Evolutionary conservation across 2,888 invertebrate genomes (phyloP).

Genomic region (Tenthredo notha): DNA sequence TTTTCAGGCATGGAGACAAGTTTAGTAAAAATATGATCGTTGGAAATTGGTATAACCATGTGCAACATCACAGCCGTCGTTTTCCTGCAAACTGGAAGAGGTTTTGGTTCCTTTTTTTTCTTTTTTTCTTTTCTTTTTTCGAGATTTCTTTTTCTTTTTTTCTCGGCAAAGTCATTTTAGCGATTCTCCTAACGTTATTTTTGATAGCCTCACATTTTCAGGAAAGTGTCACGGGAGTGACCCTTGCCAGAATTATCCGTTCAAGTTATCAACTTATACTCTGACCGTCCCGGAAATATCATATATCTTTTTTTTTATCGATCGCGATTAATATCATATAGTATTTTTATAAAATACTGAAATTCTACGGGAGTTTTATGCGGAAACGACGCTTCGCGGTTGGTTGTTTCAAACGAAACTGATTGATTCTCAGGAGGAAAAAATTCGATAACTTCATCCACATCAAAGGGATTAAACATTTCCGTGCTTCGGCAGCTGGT

Average conservation of each 20-base stretch:
- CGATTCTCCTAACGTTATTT: slow-evolving; percentile 39
- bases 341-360: slow-evolving; percentile 7
- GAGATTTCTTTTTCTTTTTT: not conserved
- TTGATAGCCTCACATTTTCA: slow-evolving; percentile 25
- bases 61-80: slow-evolving; percentile 36
- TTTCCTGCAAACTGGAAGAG: slow-evolving; percentile 9
- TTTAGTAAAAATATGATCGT: slow-evolving; percentile 34
- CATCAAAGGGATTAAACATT: slow-evolving; percentile 40
- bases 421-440: slow-evolving; percentile 30
- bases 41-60: slow-evolving; percentile 39
- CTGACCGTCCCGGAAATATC: not conserved
- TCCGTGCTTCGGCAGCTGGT: not conserved
- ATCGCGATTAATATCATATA: slow-evolving; percentile 9
- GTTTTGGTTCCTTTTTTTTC: not conserved
- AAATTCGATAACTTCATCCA: slow-evolving; percentile 24
- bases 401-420: slow-evolving; percentile 25
- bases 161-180: not conserved
- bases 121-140: not conserved
- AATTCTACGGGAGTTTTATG: slow-evolving; percentile 16
- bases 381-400: not conserved
- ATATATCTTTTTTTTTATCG: slow-evolving; percentile 27
- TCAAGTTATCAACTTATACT: slow-evolving; percentile 32
- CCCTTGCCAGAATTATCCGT: slow-evolving; percentile 31
- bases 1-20: slow-evolving; percentile 37
- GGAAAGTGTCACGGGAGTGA: slow-evolving; percentile 32